Evolutionary conservation across 1,140 invertebrate species (phyloP).

Genomic region (Carposina sasakii): DNA sequence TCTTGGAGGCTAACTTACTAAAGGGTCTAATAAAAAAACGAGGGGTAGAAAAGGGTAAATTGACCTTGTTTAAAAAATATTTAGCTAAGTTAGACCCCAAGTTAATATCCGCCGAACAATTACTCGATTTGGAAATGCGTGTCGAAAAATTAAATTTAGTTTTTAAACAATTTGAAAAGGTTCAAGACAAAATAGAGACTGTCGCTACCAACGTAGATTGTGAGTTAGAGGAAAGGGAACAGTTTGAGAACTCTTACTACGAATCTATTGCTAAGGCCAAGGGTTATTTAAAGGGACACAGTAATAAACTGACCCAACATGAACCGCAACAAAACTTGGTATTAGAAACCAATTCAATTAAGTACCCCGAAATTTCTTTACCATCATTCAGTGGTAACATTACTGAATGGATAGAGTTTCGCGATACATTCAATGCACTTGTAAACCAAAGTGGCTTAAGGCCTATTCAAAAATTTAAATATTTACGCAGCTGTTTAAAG

Average conservation of each 20-base stretch:
- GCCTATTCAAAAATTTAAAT: conserved; percentile 1
- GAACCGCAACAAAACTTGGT: background rate
- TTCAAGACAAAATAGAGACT: background rate
- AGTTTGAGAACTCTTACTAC: background rate
- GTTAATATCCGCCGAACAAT: background rate
- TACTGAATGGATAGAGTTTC: background rate
- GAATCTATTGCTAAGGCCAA: background rate
- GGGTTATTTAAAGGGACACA: background rate
- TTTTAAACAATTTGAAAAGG: background rate
- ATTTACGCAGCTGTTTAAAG: background rate
- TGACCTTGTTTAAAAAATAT: conserved; percentile 1
- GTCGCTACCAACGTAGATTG: background rate
- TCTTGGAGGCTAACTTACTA: background rate
- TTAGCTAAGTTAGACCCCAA: background rate
- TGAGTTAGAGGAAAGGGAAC: background rate
- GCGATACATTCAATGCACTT: background rate
- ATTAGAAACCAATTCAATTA: background rate
- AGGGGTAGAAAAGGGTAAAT: background rate
- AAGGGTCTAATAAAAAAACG: background rate
- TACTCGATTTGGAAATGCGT: background rate
- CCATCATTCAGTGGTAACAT: background rate
- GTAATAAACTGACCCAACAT: background rate
- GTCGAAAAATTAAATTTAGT: background rate
- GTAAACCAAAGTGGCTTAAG: background rate
- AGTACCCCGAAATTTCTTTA: background rate